Base-by-base conservation (phyloP, 1,140 invertebrate species). In the Neotoxoptera formosana region DNA sequence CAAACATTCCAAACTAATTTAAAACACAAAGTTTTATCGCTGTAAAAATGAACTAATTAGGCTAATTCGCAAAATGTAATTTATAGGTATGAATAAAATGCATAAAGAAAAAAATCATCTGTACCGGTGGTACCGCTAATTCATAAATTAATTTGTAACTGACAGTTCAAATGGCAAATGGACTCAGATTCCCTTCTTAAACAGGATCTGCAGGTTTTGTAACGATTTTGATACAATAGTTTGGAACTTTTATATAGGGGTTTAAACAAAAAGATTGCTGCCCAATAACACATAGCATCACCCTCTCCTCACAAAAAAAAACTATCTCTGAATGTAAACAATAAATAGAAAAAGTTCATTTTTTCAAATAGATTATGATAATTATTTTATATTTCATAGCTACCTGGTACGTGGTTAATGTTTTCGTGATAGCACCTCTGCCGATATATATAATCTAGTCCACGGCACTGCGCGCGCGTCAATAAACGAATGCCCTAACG, bases 1-100 rank as follows among this genome's bases (percentile, higher is more conserved):
- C 20, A 36, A 83, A 83, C 76, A 83, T 83, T 83, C 60, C 60
- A 76, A 76, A 76, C 60, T 76, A 76, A 76, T 76, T 76, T 17
- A 76, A 76, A 76, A 76, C 60, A n/a, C 14, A 67, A 60, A 67
- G 60, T 67, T 67, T 17, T 67, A 67, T 67, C 30, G 14, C 14
- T 4, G 14, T 76, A 30, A n/a, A 76, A 76, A 76, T 34, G 4
- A 76, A 76, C 60, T 34, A 76, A 76, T 14, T 76, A 76, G 60
- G n/a, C 30, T 76, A 76, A 76, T 76, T 76, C 0, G 14, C n/a
- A 76, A 11, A n/a, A 76, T 76, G 17, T 11, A 76, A 76, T 76
- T n/a, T n/a, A 76, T n/a, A 76, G 30, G 4, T 76, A 76, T 76
- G 1, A 17, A 76, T 76, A 76, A 17, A 76, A 34, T 17, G 17